phyloP scores from a whole-genome alignment of 1,140 invertebrate species.

The Globodera rostochiensis region DNA sequence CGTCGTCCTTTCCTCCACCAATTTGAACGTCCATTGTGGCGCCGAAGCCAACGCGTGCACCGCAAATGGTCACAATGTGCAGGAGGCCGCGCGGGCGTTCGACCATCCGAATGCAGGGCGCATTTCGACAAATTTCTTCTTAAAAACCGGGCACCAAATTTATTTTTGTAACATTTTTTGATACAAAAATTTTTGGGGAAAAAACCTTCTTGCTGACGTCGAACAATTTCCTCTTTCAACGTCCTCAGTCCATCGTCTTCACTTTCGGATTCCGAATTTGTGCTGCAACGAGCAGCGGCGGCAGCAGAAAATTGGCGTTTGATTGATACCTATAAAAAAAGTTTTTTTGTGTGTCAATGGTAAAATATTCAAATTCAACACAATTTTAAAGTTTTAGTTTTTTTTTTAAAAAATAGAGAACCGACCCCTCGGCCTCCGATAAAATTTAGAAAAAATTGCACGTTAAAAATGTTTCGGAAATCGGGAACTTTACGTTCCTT shows the following conservation, averaged over 20 bases:
- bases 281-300: no score
- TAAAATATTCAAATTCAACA: no score
- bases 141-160: neutral
- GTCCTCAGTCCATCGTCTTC: neutral
- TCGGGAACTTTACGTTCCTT: neutral
- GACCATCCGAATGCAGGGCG: constrained; percentile 27
- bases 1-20: neutral
- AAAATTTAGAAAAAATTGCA: no score
- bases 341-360: no score
- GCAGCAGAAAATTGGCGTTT: no score
- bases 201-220: constrained; percentile 4
- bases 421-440: no score
- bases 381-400: no score
- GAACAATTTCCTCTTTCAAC: neutral
- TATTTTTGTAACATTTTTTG: neutral
- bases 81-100: constrained; percentile 12
- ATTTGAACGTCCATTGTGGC: constrained; percentile 20
- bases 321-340: no score
- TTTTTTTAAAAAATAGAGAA: no score
- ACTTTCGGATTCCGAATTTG: neutral
- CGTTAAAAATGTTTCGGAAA: no score
- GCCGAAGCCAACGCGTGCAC: constrained; percentile 24
- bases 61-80: constrained; percentile 28
- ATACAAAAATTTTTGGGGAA: no score
- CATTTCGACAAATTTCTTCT: neutral